These are phyloP conservation scores for Agrochola litura DNA, from an alignment of 2,888 invertebrate species.

Conservation along the genomic window DNA sequence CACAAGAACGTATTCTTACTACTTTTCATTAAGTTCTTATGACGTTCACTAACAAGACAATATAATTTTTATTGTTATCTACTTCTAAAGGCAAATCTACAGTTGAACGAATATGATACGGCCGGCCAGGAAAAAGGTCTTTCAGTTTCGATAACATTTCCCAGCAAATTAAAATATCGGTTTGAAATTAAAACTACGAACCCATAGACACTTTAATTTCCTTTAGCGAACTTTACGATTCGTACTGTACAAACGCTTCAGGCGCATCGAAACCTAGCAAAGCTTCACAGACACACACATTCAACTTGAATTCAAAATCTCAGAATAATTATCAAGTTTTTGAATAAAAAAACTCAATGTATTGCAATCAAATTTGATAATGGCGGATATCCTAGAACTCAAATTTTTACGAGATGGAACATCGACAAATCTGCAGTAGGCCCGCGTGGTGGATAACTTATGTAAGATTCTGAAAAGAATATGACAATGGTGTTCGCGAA, in stretches of 20 bases:
- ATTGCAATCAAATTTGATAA: background rate
- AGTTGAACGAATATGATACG: background rate
- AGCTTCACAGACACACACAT: background rate
- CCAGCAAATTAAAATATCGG: background rate
- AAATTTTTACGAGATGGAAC: background rate
- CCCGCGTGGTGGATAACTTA: background rate
- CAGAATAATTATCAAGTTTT: conserved; percentile 2
- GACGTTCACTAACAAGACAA: too few species aligned
- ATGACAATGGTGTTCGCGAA: background rate
- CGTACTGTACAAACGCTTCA: background rate
- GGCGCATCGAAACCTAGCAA: too few species aligned
- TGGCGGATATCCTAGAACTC: background rate
- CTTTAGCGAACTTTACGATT: background rate
- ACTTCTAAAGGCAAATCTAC: too few species aligned
- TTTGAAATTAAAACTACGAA: conserved; percentile 15
- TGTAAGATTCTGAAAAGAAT: background rate
- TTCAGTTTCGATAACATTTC: background rate
- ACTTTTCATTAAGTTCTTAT: background rate
- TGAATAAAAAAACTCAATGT: background rate
- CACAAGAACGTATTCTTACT: background rate
- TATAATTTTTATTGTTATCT: too few species aligned
- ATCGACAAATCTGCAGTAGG: background rate
- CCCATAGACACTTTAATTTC: background rate
- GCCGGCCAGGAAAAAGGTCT: background rate
- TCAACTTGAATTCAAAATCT: background rate